A percentile compares a stretch with the other conserved stretches of the same genome.
phyloP scores from a whole-genome alignment of 2,797 vertebrate genomes.

The Potorous gilbertii region DNA sequence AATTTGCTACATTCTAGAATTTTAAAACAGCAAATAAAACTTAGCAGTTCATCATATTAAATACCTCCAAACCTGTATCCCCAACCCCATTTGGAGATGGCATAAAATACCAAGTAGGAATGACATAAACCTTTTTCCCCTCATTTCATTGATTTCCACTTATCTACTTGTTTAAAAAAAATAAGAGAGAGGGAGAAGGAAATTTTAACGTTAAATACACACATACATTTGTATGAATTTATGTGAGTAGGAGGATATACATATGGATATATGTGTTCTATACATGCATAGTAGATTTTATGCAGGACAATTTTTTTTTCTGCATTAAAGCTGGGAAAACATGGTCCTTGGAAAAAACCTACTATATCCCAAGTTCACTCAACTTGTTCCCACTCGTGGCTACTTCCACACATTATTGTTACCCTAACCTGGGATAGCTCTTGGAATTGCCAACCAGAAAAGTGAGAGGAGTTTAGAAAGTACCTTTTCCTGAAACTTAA shows the following conservation, averaged over 20 bases:
- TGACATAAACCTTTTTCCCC: not conserved
- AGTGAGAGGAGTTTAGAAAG: not conserved
- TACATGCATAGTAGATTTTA: not conserved
- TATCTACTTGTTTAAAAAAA: not conserved
- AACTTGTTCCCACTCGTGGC: not conserved
- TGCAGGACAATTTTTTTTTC: not conserved
- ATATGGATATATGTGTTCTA: not conserved
- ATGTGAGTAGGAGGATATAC: not conserved
- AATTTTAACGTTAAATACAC: not conserved
- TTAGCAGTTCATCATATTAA: not conserved
- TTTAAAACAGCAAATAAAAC: not conserved
- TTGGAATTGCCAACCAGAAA: not conserved
- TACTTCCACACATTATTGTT: not conserved
- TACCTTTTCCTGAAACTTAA: not conserved
- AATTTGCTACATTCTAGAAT: not conserved
- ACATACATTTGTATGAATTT: not conserved
- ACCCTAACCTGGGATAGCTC: not conserved
- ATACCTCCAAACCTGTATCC: not conserved
- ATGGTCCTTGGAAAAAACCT: not conserved
- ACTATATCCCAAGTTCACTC: not conserved
- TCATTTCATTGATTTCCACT: not conserved
- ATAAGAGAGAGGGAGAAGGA: not conserved
- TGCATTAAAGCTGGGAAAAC: not conserved
- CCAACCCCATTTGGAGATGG: not conserved
- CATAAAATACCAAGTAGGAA: not conserved